Percentiles rank a stretch among this genome's conserved stretches.
Conservation (phyloP, 2,888 invertebrate genomes). For the Zhuqinia jingwanae region DNA sequence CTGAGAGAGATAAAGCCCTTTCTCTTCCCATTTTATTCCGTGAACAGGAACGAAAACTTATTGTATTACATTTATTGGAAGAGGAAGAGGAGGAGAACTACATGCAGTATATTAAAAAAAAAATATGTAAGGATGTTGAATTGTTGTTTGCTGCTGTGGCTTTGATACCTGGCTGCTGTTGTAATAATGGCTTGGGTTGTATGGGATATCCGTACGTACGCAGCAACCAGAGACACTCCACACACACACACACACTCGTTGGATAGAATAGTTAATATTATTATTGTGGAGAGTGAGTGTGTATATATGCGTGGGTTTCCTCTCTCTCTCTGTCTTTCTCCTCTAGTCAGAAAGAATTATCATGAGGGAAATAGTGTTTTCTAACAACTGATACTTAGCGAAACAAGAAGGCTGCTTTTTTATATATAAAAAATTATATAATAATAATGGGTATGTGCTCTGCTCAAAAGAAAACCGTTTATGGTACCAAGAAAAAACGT, state of each 20-base stretch:
- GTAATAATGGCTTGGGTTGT: neutral
- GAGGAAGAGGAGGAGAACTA: slow-evolving; percentile 27
- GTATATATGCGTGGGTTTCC: too few species aligned
- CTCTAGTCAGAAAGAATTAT: slow-evolving; percentile 37
- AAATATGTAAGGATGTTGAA: slow-evolving; percentile 7
- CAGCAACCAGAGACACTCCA: neutral
- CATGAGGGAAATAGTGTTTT: slow-evolving; percentile 55
- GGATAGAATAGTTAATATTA: slow-evolving; percentile 7
- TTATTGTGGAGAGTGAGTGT: neutral
- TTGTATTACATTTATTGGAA: slow-evolving; percentile 29
- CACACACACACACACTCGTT: neutral
- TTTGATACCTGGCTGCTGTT: slow-evolving; percentile 17
- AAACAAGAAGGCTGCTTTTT: slow-evolving; percentile 31
- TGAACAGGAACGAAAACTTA: neutral
- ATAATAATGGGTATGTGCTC: slow-evolving; percentile 18
- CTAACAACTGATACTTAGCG: slow-evolving; percentile 51
- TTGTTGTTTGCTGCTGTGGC: slow-evolving; percentile 31
- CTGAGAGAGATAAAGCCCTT: slow-evolving; percentile 42
- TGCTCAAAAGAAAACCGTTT: slow-evolving; percentile 44
- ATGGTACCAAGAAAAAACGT: slow-evolving; percentile 14
- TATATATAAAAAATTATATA: neutral
- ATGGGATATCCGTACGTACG: too few species aligned
- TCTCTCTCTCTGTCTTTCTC: neutral
- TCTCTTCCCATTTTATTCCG: slow-evolving; percentile 34
- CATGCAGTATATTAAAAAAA: slow-evolving; percentile 1